Base-by-base conservation (phyloP, 2,113 vertebrate species). In the Pseudorectes ferrugineus region DNA sequence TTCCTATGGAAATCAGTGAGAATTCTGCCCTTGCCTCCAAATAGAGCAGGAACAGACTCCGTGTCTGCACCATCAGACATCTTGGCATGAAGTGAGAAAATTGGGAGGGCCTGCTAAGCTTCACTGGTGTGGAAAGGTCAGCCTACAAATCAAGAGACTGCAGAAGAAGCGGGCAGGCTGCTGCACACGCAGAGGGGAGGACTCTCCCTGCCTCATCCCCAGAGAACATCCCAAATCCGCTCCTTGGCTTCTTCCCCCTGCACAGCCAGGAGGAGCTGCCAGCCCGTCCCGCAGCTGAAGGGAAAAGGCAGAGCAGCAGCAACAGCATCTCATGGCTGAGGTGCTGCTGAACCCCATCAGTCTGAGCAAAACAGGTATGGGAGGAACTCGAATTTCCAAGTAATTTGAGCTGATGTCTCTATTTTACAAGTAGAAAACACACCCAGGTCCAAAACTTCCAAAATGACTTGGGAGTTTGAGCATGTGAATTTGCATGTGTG, bases 1-100 rank as follows among this genome's bases (percentile, higher is more conserved):
- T 94, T 97, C 94, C 96, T 93, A 91, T 92, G 83, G 92, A 88
- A 95, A 95, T 95, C 52, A 19, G 88, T 5, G 74, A 94, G 95
- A 95, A 86, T 92, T 88, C 51, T 95, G 92, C 73, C 72, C 72
- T 86, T 83, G 46, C 58, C 79, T 95, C 79, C 86, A 91, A 92
- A 81, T 1, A 89, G 73, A 94, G 89, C 46, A 59, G 59, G 76
- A 79, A 65, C 89, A 92, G 82, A 85, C 92, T 88, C 89, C 63
- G 43, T 66, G 75, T 74, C 75, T 94, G 75, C 75, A 93, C 7
- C 67, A 91, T 79, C 78, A 83, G 92, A 26, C 75, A 59, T 52
- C 38, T 43, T 15, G 17, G 71, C 74, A 40, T 13, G 5, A 81
- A 93, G 89, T n/a, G 89, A 76, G 75, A 85, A 89, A 95, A 93